Evolutionary conservation across 1,140 invertebrate genomes (phyloP), one percentile per base, ranked within the genome.

Genomic region (Zaprionus capensis): DNA sequence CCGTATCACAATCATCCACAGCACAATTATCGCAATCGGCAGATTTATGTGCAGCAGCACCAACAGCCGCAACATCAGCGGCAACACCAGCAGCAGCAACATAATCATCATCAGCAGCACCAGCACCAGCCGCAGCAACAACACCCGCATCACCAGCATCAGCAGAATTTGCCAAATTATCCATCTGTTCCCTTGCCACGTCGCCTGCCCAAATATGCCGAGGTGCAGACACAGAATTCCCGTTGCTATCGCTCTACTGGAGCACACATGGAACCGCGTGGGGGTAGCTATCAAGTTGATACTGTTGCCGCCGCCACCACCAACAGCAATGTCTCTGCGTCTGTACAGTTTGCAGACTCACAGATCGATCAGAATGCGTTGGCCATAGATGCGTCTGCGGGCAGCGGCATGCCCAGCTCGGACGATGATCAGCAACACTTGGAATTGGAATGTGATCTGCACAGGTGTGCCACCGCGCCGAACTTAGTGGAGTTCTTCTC

Each of bases 241-340:
- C 81, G 81, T 5, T 90, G 61, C 53, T 90, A 84, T 75, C 81
- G 84, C 14, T 81, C 81, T 5, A 67, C 74, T 5, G n/a, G 41
- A 7, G n/a, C 41, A 1, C 70, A 88, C 7, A 51, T 81, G 67
- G 83, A 87, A 20, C 66, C 49, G 12, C 14, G 24, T n/a, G 70
- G 55, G 11, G 78, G 38, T 56, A 17, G 36, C 15, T 77, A 77
- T 17, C 41, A 46, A 9, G 41, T 6, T 0, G n/a, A n/a, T 4
- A 0, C 41, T 7, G 41, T n/a, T 46, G 41, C n/a, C n/a, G 41
- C n/a, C 6, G 41, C 6, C 0, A 17, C n/a, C 41, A 17, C n/a
- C n/a, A 38, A 7, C 2, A 17, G 1, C n/a, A 17, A n/a, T n/a
- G n/a, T 6, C n/a, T 9, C 41, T 11, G n/a, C 41, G 7, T 44